Evolutionary conservation across 2,113 vertebrate species (phyloP).

Genomic region (Sinosuthora webbiana): DNA sequence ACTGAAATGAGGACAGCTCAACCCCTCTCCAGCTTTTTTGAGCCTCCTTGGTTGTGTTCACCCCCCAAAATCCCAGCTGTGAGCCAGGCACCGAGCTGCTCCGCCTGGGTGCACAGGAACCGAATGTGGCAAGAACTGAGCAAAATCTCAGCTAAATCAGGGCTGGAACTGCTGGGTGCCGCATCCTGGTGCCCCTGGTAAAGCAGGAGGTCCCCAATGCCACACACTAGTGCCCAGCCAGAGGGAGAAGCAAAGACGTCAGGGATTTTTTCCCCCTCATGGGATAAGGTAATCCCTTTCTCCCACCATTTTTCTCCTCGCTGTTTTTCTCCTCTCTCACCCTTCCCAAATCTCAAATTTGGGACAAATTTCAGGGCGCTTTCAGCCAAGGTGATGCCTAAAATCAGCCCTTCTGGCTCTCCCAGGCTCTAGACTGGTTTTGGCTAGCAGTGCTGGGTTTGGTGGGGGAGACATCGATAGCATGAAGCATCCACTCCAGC

Average conservation of each 20-base stretch:
- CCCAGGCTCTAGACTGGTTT: not conserved
- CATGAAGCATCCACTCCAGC: not conserved
- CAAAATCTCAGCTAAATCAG: not conserved
- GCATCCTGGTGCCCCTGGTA: fast-evolving
- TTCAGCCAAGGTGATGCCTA: not conserved
- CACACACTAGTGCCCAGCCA: fast-evolving
- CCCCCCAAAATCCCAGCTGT: not conserved
- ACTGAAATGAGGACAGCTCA: not conserved
- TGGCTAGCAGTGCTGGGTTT: not conserved
- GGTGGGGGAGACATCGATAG: fast-evolving
- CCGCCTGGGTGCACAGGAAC: fast-evolving
- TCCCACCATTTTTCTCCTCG: not conserved
- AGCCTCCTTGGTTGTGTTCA: fast-evolving
- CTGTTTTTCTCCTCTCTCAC: not conserved
- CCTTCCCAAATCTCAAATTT: not conserved
- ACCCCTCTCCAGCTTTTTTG: not conserved
- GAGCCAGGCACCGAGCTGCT: fast-evolving
- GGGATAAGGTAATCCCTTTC: not conserved
- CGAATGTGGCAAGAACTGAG: fast-evolving
- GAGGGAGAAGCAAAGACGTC: not conserved
- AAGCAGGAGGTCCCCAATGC: not conserved
- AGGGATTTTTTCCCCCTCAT: not conserved
- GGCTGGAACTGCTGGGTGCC: not conserved
- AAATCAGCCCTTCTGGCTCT: not conserved
- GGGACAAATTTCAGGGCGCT: not conserved